Base-by-base conservation (phyloP, 1,140 invertebrate species). In the Pristionchus pacificus region DNA sequence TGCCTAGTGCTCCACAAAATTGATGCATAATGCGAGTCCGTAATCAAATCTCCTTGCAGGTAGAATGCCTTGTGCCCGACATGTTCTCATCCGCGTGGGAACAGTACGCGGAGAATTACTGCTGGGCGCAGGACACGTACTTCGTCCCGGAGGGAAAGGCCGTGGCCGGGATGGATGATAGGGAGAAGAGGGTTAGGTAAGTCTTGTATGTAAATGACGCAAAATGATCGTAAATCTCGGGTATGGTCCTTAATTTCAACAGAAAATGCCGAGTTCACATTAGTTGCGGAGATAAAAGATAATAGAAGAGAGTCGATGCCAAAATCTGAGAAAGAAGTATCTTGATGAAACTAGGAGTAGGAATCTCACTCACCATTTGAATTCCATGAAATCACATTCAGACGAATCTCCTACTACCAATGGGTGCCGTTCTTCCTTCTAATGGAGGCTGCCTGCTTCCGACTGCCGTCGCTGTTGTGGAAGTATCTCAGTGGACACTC, bases 361-460 rank as follows among this genome's bases (percentile, higher is more conserved):
- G n/a, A n/a, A n/a, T n/a, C n/a, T n/a, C n/a, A n/a, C n/a, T n/a
- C n/a, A n/a, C n/a, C n/a, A n/a, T n/a, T n/a, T n/a, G n/a, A n/a
- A n/a, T 49, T 49, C 6, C 6, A 19, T 49, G 19, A 49, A 10
- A 19, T 49, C 6, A 49, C 19, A 19, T 49, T 49, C 38, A 49
- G 38, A 49, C 6, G 19, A 19, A 49, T 49, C 6, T 10, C 6
- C 38, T 49, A 49, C 38, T 49, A 49, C 64, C 31, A 85, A 70
- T 85, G 85, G 85, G 84, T 85, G 19, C 84, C 84, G 0, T 81
- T 84, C 60, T 77, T 85, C 28, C 72, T 85, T 13, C 68, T 84
- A 13, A 61, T 85, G 27, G 77, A 81, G 70, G 84, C 84, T n/a
- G 69, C 83, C n/a, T 67, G 84, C 57, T 85, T 84, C 74, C 77